Conservation (phyloP, 1,140 invertebrate species). For the Bicyclus anynana region DNA sequence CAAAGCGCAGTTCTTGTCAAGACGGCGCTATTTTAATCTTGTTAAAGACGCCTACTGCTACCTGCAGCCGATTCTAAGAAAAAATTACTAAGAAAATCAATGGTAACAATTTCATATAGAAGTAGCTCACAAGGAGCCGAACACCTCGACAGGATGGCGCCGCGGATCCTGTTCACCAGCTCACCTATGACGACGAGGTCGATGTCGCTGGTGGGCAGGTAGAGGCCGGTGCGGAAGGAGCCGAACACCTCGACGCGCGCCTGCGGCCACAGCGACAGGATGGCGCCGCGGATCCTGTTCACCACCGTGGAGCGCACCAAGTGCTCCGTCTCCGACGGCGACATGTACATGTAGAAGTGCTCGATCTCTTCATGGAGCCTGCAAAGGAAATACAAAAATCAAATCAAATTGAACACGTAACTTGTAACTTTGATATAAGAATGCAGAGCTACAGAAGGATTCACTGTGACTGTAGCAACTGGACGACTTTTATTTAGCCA, state of each 20-base stretch:
- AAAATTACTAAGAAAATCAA: too few relatives aligned
- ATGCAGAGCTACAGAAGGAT: too few relatives aligned
- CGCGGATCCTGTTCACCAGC: conserved; percentile 12
- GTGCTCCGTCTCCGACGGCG: conserved; percentile 93
- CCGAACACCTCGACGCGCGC: conserved; percentile 97
- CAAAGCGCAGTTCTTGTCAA: too few relatives aligned
- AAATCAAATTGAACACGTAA: too few relatives aligned
- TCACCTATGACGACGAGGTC: conserved; percentile 97
- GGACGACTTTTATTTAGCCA: too few relatives aligned
- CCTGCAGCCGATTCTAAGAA: too few relatives aligned
- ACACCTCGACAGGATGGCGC: neutral
- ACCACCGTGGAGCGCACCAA: conserved; percentile 91
- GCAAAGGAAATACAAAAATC: conserved; percentile 11
- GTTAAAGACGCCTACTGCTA: too few relatives aligned
- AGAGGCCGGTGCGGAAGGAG: conserved; percentile 95
- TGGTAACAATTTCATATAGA: too few relatives aligned
- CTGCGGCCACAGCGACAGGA: conserved; percentile 92
- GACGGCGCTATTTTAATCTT: too few relatives aligned
- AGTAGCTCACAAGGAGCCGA: too few relatives aligned
- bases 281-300: conserved; percentile 90
- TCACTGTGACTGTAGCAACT: too few relatives aligned
- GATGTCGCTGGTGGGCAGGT: conserved; percentile 98
- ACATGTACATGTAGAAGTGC: conserved; percentile 97
- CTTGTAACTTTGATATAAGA: too few relatives aligned
- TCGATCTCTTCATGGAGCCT: conserved; percentile 97